phyloP scores from a whole-genome alignment of 2,888 invertebrate species.

The Spatulosminthurus flaviceps region DNA sequence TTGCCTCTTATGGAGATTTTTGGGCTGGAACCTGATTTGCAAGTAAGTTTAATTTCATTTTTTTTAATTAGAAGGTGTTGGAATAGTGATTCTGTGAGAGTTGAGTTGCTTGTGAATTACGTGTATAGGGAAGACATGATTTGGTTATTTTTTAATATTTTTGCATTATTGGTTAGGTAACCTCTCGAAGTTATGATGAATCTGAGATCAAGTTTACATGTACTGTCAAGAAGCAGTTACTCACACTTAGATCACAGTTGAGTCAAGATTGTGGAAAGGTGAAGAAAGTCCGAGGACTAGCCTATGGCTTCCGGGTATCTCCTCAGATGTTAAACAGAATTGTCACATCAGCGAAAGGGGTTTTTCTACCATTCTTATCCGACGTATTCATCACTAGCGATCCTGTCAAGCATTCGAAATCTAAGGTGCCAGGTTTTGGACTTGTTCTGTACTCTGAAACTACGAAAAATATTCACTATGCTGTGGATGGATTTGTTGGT shows the following conservation, averaged over 20 bases:
- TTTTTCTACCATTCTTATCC: conserved; percentile 88
- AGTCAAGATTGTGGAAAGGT: conserved; percentile 82
- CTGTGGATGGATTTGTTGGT: conserved; percentile 61
- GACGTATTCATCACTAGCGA: conserved; percentile 97
- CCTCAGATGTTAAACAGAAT: conserved; percentile 93
- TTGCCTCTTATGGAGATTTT: conserved; percentile 61
- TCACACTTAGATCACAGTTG: conserved; percentile 73
- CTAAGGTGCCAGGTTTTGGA: conserved; percentile 77
- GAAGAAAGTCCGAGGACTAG: conserved; percentile 90
- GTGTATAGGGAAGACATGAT: no score
- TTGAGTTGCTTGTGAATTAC: not conserved
- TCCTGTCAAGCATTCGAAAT: conserved; percentile 84
- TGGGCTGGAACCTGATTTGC: conserved; percentile 60
- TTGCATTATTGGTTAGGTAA: conserved; percentile 50
- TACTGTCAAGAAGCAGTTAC: conserved; percentile 82
- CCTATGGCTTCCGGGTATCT: conserved; percentile 89
- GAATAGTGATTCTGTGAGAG: not conserved
- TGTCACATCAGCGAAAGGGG: conserved; percentile 90
- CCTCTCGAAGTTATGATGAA: conserved; percentile 57
- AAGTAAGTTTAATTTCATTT: conserved; percentile 49
- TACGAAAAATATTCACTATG: conserved; percentile 58
- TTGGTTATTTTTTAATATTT: not conserved
- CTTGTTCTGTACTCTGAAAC: conserved; percentile 61
- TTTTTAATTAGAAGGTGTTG: conserved; percentile 31
- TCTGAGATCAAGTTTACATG: conserved; percentile 85